Conservation (phyloP, 2,888 invertebrate genomes). For the Lasius platythorax region DNA sequence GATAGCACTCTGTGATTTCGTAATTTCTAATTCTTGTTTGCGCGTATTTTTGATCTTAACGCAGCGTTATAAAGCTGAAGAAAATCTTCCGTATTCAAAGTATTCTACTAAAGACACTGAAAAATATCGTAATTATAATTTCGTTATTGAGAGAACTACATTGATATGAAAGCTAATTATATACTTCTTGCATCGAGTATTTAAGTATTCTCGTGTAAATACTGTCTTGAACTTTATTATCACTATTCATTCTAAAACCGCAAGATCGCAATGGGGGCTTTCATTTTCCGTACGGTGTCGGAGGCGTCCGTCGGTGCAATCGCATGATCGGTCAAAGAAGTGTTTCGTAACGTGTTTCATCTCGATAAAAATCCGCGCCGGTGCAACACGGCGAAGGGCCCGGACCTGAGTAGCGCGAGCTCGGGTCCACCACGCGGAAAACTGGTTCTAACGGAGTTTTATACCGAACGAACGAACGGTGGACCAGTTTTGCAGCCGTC, state of each 20-base stretch:
- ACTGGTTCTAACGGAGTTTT: constrained; percentile 75
- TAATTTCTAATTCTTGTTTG: neutral
- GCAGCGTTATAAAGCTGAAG: neutral
- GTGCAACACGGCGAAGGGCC: neutral
- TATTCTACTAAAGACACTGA: neutral
- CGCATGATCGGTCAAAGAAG: constrained; percentile 18
- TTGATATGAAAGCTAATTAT: neutral
- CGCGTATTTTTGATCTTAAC: neutral
- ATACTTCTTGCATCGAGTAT: neutral
- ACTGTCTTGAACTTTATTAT: neutral
- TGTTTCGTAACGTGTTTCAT: neutral
- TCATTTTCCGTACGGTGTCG: neutral
- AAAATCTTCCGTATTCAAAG: neutral
- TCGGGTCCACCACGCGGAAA: constrained; percentile 53
- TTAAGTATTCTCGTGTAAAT: neutral
- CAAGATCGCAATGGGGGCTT: neutral
- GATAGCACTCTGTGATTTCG: constrained; percentile 1
- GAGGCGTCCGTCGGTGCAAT: neutral
- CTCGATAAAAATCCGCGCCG: constrained; percentile 10
- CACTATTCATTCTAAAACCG: neutral
- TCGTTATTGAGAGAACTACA: neutral
- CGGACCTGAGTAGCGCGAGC: neutral
- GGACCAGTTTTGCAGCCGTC: constrained; percentile 73
- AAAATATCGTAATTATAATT: neutral
- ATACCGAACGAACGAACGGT: constrained; percentile 60